Base-by-base conservation (phyloP, 2,888 invertebrate species). In the Macrosiphum euphorbiae region DNA sequence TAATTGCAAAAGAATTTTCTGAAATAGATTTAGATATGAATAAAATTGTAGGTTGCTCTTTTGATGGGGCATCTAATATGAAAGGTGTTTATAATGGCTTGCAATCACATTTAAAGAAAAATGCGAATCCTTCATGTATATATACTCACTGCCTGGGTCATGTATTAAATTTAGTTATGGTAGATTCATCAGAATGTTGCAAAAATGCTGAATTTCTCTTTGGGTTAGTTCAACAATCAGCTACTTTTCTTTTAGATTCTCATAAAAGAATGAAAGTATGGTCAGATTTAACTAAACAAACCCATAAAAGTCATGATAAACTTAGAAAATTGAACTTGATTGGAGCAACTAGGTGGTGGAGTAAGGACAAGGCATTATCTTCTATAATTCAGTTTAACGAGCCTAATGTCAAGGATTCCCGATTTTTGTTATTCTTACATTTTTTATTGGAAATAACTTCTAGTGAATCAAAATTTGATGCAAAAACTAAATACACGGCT, bases 61-160 rank as follows among this genome's bases (percentile, higher is more conserved):
- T 88, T 35, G 92, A 88, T 35, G 92, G 92, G n/a, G 92, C 92
- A 41, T 35, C 92, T 28, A 92, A 92, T 61, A 92, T 92, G 88
- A 87, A 67, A 41, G 92, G 52, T 5, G 35, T 41, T 11, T 93
- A 89, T n/a, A 84, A 92, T 41, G 92, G 92, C 11, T 50, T 87
- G 1, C 47, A 58, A 44, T 28, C 47, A 58, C 35, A 61, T 92
- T 67, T 67, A 44, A 44, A 44, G 44, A 44, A 44, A 44, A 44
- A 44, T 44, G 44, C 44, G 44, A 44, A 44, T 44, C 44, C 44
- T 44, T 44, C 44, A 44, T 44, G 44, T 44, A 44, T 44, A 44
- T 44, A 50, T 50, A 50, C 50, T 10, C 50, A 50, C 50, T 50
- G 50, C 11, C 11, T 10, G 8, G 50, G 50, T 10, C 50, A 84